Percentiles rank a stretch among this genome's conserved stretches.
These are phyloP conservation scores for Onychostruthus taczanowskii DNA, from an alignment of 2,113 vertebrate species.

Conservation along the genomic window DNA sequence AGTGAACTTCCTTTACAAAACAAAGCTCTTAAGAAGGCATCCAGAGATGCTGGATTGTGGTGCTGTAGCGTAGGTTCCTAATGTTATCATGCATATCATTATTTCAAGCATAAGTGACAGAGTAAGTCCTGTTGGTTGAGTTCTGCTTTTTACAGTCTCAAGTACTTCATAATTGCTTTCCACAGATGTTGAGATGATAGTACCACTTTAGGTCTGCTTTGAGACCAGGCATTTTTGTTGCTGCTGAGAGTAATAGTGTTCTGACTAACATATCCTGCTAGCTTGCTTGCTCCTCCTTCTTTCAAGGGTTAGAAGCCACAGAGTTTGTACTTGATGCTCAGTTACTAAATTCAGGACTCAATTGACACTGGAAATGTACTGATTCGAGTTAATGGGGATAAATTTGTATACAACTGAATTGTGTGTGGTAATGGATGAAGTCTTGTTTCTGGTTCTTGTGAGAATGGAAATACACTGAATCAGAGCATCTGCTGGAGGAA, in stretches of 20 bases:
- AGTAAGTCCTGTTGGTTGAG: neutral
- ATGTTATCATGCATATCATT: accelerated
- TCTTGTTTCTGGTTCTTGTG: neutral
- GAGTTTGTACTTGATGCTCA: neutral
- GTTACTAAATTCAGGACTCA: neutral
- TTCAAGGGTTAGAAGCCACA: neutral
- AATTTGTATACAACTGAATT: neutral
- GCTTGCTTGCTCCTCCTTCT: neutral
- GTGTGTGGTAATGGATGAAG: neutral
- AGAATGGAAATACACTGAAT: neutral
- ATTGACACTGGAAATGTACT: neutral
- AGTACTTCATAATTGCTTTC: neutral
- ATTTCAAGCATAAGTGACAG: neutral
- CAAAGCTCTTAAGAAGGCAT: neutral
- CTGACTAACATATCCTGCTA: neutral
- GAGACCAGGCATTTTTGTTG: neutral
- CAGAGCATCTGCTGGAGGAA: neutral
- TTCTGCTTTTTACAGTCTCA: neutral
- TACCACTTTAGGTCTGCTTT: neutral
- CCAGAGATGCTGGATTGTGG: neutral
- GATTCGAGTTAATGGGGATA: neutral
- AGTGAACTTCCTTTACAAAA: neutral
- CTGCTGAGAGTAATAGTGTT: neutral
- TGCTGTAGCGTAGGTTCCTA: neutral
- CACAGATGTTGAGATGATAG: neutral